Evolutionary conservation across 30 jellyfish, hydroid and myxozoan genomes (phyloP).

Genomic region (Cassiopea xamachana): DNA sequence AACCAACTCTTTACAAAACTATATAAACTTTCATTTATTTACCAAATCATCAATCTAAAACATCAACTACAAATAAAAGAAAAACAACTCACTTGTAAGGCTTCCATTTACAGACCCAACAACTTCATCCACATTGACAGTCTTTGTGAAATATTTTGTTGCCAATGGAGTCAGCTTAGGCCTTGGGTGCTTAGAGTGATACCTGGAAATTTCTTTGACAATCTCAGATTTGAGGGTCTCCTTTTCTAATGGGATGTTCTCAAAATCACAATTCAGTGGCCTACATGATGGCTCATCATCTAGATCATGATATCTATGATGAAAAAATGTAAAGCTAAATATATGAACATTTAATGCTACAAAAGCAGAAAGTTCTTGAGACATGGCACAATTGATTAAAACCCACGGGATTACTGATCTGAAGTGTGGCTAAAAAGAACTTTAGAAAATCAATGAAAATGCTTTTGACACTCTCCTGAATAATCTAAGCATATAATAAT

Average conservation of each 20-base stretch:
- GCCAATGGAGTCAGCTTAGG: conserved; percentile 88
- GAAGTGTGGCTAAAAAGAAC: no score
- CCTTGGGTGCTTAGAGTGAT: conserved; percentile 81
- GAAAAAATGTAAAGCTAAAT: neutral
- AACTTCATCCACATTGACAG: conserved; percentile 11
- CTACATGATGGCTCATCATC: conserved; percentile 96
- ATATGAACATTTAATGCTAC: no score
- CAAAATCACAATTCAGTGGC: conserved; percentile 72
- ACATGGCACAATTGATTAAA: no score
- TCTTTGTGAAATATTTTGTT: conserved; percentile 58
- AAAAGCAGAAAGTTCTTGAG: no score
- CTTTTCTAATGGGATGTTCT: conserved; percentile 68
- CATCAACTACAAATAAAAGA: neutral
- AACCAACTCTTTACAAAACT: no score
- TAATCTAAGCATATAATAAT: no score
- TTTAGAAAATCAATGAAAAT: no score
- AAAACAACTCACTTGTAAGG: neutral
- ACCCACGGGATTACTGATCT: no score
- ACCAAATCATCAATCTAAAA: no score
- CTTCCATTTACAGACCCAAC: neutral
- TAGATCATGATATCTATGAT: conserved; percentile 79
- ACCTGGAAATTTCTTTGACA: conserved; percentile 76
- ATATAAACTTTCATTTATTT: no score
- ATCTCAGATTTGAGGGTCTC: conserved; percentile 71
- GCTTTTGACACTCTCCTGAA: no score